A percentile compares a stretch with the other conserved stretches of the same genome.
Conservation (phyloP, 2,797 vertebrate species). For the Myotis vivesi region DNA sequence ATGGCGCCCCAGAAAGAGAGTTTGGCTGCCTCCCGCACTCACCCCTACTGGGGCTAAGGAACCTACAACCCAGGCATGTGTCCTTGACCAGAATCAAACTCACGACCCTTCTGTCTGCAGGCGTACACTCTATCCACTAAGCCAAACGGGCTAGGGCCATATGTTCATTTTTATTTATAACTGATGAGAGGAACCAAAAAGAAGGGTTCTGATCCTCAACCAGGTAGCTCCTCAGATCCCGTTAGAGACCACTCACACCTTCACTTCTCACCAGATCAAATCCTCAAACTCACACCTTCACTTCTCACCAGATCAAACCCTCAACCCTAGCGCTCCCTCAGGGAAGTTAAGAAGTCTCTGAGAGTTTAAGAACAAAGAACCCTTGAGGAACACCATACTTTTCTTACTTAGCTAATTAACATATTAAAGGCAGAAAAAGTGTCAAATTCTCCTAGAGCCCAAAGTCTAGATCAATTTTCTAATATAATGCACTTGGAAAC, state of each 20-base stretch:
- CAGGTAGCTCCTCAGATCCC: background rate
- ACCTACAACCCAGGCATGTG: too few species aligned
- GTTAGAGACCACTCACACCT: background rate
- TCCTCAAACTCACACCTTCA: background rate
- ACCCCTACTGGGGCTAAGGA: too few species aligned
- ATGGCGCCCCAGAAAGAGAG: too few species aligned
- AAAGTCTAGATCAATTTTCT: background rate
- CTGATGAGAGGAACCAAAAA: background rate
- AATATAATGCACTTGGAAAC: background rate
- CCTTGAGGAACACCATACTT: background rate
- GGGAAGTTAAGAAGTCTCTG: background rate
- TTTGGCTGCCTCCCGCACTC: too few species aligned
- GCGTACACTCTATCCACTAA: too few species aligned
- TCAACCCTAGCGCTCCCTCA: background rate
- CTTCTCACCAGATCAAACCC: background rate
- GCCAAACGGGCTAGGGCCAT: background rate
- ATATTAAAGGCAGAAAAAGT: constrained; percentile 14
- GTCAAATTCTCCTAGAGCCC: background rate
- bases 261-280: background rate
- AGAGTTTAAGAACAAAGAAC: constrained; percentile 10
- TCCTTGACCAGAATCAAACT: too few species aligned
- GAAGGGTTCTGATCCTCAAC: background rate
- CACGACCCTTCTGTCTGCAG: too few species aligned
- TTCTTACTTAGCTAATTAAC: background rate
- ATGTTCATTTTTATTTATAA: background rate